Evolutionary conservation across 2,888 invertebrate species (phyloP), one percentile per base, ranked within the genome.

Genomic region (Cyaniris semiargus): DNA sequence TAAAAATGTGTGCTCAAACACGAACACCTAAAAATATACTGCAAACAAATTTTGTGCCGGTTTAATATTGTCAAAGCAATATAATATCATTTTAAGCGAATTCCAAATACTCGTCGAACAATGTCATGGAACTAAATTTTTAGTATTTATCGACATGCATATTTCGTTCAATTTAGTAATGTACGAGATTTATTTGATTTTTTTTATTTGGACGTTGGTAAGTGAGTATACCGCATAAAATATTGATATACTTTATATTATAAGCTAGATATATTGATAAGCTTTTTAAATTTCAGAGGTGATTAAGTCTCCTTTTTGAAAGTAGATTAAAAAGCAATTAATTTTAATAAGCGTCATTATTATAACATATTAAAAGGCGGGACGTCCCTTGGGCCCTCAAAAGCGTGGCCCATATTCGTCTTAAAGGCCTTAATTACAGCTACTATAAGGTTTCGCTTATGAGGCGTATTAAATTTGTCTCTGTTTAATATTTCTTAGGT

Each of bases 121-220:
- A 66, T 66, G 23, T 27, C 23, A 13, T 66, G 23, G 23, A 66
- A 66, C 60, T 66, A 66, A 66, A 66, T 66, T 13, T 66, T 66
- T 66, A 15, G 23, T 66, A 66, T 66, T 66, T 66, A 66, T 66
- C 21, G 60, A 66, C 60, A 21, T n/a, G 3, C 58, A 53, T 53
- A 21, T 58, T 58, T 58, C 58, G 58, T 58, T 58, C 58, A 58
- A 58, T 58, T 58, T 58, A 58, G 58, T 58, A 58, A 58, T 58
- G 21, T 21, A 21, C 7, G 58, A 58, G 58, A 21, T 15, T 13
- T 13, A 1, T 23, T 23, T 4, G 27, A 27, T 58, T 34, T 66
- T 60, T 60, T 13, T 60, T 21, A 60, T 58, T 21, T 58, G 10
- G 21, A 21, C 21, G 53, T 53, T 15, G 48, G 1, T 48, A 15